phyloP scores from a whole-genome alignment of 1,140 invertebrate genomes.

The Drusus annulatus region DNA sequence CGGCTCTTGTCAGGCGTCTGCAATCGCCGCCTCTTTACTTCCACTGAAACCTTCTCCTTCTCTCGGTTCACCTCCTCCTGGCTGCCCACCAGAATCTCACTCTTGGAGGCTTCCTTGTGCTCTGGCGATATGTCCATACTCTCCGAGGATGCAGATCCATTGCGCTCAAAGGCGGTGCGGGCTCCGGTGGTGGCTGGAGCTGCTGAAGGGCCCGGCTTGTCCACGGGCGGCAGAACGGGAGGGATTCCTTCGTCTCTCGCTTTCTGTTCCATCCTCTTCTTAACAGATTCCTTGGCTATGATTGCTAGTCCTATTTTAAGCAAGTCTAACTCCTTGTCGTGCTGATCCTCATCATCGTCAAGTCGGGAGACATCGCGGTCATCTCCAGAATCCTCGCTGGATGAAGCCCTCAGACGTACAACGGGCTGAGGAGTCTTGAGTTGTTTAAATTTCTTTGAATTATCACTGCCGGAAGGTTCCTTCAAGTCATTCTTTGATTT shows the following conservation, averaged over 20 bases:
- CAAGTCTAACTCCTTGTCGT: conserved; percentile 76
- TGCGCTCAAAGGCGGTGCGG: conserved; percentile 31
- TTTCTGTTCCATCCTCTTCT: conserved; percentile 65
- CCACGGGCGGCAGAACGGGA: not conserved
- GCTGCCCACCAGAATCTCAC: conserved; percentile 23
- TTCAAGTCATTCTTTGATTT: conserved; percentile 49
- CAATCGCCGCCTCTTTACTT: conserved; percentile 50
- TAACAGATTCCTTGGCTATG: conserved; percentile 67
- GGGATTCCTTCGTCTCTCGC: conserved; percentile 51
- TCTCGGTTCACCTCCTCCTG: conserved; percentile 43
- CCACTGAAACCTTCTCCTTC: conserved; percentile 60
- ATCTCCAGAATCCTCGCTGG: conserved; percentile 70
- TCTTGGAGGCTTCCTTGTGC: conserved; percentile 56
- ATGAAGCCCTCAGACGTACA: conserved; percentile 76
- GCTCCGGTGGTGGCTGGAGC: not conserved
- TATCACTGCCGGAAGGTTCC: conserved; percentile 47
- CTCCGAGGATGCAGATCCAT: conserved; percentile 55
- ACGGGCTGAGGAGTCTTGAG: conserved; percentile 68
- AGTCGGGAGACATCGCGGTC: conserved; percentile 60
- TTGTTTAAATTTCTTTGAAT: conserved; percentile 47
- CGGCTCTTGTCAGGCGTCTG: conserved; percentile 62
- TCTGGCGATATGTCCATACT: conserved; percentile 60
- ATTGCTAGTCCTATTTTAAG: conserved; percentile 76
- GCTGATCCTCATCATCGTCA: conserved; percentile 64
- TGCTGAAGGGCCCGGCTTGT: conserved; percentile 35